Percentiles rank a stretch among this genome's conserved stretches.
Evolutionary conservation across 2,113 vertebrate genomes (phyloP).

Genomic region (Zapornia atra): DNA sequence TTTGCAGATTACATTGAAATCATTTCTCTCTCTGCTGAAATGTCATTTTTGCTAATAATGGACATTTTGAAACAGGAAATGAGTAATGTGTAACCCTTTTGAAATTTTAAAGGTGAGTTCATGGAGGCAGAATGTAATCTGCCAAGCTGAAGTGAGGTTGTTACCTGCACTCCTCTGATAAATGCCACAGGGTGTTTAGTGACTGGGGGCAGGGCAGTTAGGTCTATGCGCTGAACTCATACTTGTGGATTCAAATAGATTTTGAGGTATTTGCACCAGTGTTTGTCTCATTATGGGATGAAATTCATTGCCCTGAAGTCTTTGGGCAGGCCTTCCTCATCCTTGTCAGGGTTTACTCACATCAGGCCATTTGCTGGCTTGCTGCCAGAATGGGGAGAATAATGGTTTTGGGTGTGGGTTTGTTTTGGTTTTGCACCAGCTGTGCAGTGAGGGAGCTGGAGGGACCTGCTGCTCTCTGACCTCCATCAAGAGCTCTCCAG

Average conservation of each 20-base stretch:
- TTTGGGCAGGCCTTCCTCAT: neutral
- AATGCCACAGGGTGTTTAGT: neutral
- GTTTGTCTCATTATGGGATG: neutral
- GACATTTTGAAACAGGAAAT: neutral
- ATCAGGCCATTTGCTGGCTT: neutral
- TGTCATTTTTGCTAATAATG: conserved; percentile 7
- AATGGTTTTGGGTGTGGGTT: neutral
- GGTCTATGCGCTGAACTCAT: neutral
- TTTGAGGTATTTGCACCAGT: neutral
- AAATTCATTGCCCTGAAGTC: neutral
- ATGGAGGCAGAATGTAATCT: neutral
- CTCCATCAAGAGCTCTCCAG: neutral
- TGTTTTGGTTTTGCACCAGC: neutral
- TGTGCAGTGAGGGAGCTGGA: neutral
- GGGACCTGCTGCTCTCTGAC: neutral
- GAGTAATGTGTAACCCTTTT: neutral
- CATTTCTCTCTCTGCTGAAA: neutral
- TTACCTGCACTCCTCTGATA: neutral
- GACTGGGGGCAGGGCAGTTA: accelerated
- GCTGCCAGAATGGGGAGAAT: neutral
- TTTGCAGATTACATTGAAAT: conserved; percentile 2
- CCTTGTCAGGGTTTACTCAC: neutral
- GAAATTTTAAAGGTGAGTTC: conserved; percentile 12
- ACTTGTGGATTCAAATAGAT: neutral
- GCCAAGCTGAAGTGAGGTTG: neutral